A percentile compares a stretch with the other conserved stretches of the same genome.
These are phyloP conservation scores for Drosophila mojavensis DNA, from an alignment of 1,140 invertebrate species.

Conservation along the genomic window DNA sequence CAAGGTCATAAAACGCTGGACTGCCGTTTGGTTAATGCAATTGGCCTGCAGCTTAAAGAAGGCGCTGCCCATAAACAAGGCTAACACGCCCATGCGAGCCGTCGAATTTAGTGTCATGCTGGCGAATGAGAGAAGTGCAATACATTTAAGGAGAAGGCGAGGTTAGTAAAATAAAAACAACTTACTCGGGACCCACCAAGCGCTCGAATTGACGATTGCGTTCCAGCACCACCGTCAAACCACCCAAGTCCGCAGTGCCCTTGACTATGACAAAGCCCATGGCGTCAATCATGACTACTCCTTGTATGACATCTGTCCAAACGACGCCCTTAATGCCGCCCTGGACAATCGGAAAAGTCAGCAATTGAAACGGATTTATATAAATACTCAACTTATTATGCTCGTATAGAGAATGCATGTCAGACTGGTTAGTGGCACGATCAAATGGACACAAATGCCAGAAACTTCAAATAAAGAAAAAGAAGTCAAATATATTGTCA, in stretches of 20 bases:
- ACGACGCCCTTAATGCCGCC: slow-evolving; percentile 94
- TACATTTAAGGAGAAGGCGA: neutral
- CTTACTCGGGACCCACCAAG: slow-evolving; percentile 91
- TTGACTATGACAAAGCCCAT: slow-evolving; percentile 92
- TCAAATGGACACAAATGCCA: slow-evolving; percentile 88
- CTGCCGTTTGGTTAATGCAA: slow-evolving; percentile 93
- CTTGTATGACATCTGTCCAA: slow-evolving; percentile 94
- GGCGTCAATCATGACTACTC: slow-evolving; percentile 90
- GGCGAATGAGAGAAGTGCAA: no score
- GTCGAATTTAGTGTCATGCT: slow-evolving; percentile 89
- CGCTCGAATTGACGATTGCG: slow-evolving; percentile 89
- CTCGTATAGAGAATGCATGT: slow-evolving; percentile 93
- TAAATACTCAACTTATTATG: slow-evolving; percentile 86
- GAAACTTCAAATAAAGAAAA: slow-evolving; percentile 85
- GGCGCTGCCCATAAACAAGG: slow-evolving; percentile 90
- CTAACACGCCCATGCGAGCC: slow-evolving; percentile 90
- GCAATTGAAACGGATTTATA: neutral
- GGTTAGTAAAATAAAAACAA: slow-evolving; percentile 84
- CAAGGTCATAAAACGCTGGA: slow-evolving; percentile 92
- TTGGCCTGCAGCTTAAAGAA: slow-evolving; percentile 92
- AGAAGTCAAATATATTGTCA: no score
- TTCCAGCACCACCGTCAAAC: slow-evolving; percentile 88
- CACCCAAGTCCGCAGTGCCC: slow-evolving; percentile 92
- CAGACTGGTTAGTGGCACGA: slow-evolving; percentile 88
- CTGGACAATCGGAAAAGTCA: slow-evolving; percentile 79